Evolutionary conservation across 2,888 invertebrate genomes (phyloP), one percentile per base, ranked within the genome.

Genomic region (Cataglyphis rosenhaueri): DNA sequence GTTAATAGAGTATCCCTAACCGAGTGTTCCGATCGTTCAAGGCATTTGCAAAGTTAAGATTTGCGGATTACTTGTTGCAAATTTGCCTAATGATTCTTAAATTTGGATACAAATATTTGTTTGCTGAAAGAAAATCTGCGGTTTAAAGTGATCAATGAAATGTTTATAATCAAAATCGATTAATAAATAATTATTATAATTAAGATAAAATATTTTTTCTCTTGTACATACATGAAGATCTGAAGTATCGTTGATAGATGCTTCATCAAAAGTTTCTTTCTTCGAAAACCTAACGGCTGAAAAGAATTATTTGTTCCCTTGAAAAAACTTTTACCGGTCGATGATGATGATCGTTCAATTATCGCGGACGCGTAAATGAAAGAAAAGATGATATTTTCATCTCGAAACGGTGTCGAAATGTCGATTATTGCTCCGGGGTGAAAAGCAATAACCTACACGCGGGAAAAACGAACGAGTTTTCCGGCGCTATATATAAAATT

Each of bases 401-500:
- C 71, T 79, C 44, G 52, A 55, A 32, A 59, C 65, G 75, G 75
- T 73, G 81, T 84, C 70, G 62, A 81, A 68, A 70, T 74, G 84
- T 88, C 85, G 81, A 88, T 84, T 84, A 88, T 86, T 81, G 85
- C 59, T 73, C 65, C 41, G 61, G 15, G 25, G 48, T 25, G 41
- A 81, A 73, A 82, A 75, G 85, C 86, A 86, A 89, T 87, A 83
- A 85, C 57, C 79, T 83, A 87, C 81, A 75, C 64, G 85, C 82
- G 41, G 84, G 81, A 89, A 84, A 88, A 86, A 90, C 81, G 90
- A 89, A 92, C 81, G 89, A 91, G 88, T 90, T 90, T 87, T 84
- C 88, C 82, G 81, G 71, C 81, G 90, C 90, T 92, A 93, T 92
- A 93, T 92, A 93, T 93, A 93, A 93, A 92, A 93, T 93, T 93